phyloP scores from a whole-genome alignment of 2,797 vertebrate species.

The Syngnathus rostellatus region DNA sequence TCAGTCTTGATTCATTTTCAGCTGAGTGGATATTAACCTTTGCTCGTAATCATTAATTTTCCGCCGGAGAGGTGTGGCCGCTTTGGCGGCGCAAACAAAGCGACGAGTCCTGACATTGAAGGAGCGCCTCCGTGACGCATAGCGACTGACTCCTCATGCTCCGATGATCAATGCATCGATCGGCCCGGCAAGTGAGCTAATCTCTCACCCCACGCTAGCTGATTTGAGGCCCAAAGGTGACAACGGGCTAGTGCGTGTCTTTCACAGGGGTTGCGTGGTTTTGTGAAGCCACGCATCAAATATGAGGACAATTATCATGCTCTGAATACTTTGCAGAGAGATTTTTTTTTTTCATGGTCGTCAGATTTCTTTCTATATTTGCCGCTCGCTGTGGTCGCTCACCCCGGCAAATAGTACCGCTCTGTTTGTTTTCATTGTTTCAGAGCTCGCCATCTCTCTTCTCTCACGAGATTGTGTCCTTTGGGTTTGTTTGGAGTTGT shows the following conservation, averaged over 20 bases:
- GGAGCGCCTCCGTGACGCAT: conserved; percentile 44
- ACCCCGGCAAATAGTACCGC: not conserved
- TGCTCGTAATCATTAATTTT: conserved; percentile 73
- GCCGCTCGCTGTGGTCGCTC: not conserved
- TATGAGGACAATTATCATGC: conserved; percentile 61
- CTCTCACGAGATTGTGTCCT: not conserved
- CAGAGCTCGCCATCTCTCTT: not conserved
- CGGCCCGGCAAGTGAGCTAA: conserved; percentile 19
- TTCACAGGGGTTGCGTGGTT: conserved; percentile 37
- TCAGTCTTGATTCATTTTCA: conserved; percentile 72
- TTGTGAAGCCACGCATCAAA: conserved; percentile 39
- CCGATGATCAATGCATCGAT: conserved; percentile 50
- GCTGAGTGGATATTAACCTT: conserved; percentile 77
- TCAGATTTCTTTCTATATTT: not conserved
- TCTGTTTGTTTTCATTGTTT: not conserved
- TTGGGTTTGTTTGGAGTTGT: not conserved
- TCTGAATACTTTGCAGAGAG: conserved; percentile 47
- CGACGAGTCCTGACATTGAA: conserved; percentile 51
- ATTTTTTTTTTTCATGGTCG: no score
- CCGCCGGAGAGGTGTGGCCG: conserved; percentile 60
- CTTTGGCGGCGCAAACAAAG: conserved; percentile 60
- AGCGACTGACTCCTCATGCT: conserved; percentile 39
- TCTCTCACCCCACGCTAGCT: conserved; percentile 25
- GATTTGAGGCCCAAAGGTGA: conserved; percentile 32
- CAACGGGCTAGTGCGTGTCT: conserved; percentile 28